Base-by-base conservation (phyloP, 2,113 vertebrate species). In the Gracilinanus agilis region DNA sequence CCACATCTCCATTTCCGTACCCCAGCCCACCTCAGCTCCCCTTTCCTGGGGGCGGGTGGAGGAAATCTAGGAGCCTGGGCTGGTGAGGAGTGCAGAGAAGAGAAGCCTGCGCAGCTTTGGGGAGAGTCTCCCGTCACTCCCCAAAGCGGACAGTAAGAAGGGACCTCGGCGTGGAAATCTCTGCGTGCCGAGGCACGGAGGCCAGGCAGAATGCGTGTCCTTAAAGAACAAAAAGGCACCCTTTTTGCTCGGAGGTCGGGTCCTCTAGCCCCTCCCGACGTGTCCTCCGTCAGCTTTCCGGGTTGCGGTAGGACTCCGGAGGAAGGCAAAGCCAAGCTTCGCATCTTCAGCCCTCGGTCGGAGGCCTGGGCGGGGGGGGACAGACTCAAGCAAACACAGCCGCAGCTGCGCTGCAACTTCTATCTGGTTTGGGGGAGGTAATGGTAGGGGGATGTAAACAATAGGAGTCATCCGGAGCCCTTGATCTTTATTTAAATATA, bases 401-500 rank as follows among this genome's bases (percentile, higher is more conserved):
- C 0, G 90, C 95, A 55, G 53, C 93, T 34, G 40, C 58, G 0
- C 53, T 91, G 89, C 75, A 94, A 90, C 56, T 1, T 16, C 3
- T 9, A 49, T 44, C 90, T 21, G 40, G 2, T 44, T 49, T 58
- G 7, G 90, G 54, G 6, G 24, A 44, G n/a, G 55, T 25, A 44
- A 23, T 23, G 67, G 93, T 88, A 27, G 88, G 95, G 92, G 97
- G 97, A 95, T 61, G 97, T 97, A 98, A 99, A 99, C 98, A 98
- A 96, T 96, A 96, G 91, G 94, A 94, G 94, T 94, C 96, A 91
- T 91, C 95, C 96, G 54, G 95, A 89, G 96, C 97, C 97, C 98
- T 98, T 98, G 98, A 98, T 98, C 98, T 98, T 98, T 98, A 97
- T 98, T 99, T 98, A 98, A 98, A 98, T 97, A 96, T 97, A 98